Conservation (phyloP, 2,888 invertebrate species). For the Sericinus montela region DNA sequence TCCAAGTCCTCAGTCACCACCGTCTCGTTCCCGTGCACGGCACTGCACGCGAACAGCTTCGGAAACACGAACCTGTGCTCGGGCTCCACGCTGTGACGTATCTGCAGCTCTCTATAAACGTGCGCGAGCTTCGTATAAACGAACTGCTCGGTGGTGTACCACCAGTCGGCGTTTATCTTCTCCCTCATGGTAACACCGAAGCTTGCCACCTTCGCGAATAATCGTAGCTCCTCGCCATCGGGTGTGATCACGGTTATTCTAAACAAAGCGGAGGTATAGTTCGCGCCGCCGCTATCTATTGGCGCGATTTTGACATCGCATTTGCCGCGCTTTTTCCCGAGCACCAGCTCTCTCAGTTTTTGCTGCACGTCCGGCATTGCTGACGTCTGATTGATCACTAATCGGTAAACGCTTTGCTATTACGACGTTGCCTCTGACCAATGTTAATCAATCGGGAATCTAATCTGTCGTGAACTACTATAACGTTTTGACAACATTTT, state of each 20-base stretch:
- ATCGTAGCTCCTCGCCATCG: slow-evolving; percentile 24
- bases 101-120: slow-evolving; percentile 36
- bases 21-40: slow-evolving; percentile 36
- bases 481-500: no score
- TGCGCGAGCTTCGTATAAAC: slow-evolving; percentile 40
- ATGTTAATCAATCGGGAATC: no score
- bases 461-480: no score
- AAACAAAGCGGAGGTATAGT: slow-evolving; percentile 20
- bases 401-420: background rate
- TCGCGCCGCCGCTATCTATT: slow-evolving; percentile 29
- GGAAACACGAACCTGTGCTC: slow-evolving; percentile 39
- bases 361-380: slow-evolving; percentile 9
- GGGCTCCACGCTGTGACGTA: slow-evolving; percentile 31
- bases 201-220: slow-evolving; percentile 49
- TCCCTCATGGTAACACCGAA: slow-evolving; percentile 38
- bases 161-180: slow-evolving; percentile 25
- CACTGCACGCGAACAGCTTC: slow-evolving; percentile 40
- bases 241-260: slow-evolving; percentile 3
- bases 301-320: slow-evolving; percentile 32
- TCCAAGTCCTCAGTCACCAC: slow-evolving; percentile 52
- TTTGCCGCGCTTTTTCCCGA: background rate
- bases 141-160: slow-evolving; percentile 41
- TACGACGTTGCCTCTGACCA: no score
- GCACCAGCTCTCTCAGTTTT: background rate
- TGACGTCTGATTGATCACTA: background rate